A percentile compares a stretch with the other conserved stretches of the same genome.
These are phyloP conservation scores for Mantis religiosa DNA, from an alignment of 2,888 invertebrate species.

Conservation along the genomic window DNA sequence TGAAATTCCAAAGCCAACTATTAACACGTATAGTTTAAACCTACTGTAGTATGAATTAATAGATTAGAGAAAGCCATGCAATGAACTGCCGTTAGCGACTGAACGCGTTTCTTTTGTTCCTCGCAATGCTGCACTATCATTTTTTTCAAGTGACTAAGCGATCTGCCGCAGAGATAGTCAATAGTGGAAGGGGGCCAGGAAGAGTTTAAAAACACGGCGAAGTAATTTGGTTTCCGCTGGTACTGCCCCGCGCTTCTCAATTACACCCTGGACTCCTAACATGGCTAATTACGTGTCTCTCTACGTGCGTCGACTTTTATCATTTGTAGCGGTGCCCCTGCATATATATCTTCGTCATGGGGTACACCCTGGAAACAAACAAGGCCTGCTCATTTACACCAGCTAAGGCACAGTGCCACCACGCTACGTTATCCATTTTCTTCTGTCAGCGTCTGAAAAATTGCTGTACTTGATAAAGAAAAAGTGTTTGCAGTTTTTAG, in stretches of 20 bases:
- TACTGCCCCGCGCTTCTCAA: not conserved
- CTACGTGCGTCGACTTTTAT: slow-evolving; percentile 9
- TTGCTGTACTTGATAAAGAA: too few relatives aligned
- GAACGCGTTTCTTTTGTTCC: too few relatives aligned
- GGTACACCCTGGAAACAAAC: not conserved
- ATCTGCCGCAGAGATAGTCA: not conserved
- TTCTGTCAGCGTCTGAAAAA: not conserved
- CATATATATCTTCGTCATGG: not conserved
- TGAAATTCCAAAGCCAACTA: too few relatives aligned
- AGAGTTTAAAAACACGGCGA: not conserved
- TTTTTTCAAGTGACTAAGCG: too few relatives aligned
- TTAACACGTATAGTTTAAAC: too few relatives aligned
- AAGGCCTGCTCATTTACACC: too few relatives aligned
- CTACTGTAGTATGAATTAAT: too few relatives aligned
- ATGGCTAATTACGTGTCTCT: slow-evolving; percentile 1
- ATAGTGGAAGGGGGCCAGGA: not conserved
- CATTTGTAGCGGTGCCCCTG: not conserved
- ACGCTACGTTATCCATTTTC: not conserved
- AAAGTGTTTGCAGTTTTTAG: too few relatives aligned
- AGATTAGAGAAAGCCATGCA: too few relatives aligned
- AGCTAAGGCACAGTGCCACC: too few relatives aligned
- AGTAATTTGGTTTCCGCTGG: not conserved
- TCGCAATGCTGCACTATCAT: too few relatives aligned
- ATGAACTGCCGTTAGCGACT: too few relatives aligned
- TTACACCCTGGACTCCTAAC: slow-evolving; percentile 4